A percentile compares a stretch with the other conserved stretches of the same genome.
These are phyloP conservation scores for Taenioides sp. DNA, from an alignment of 2,797 vertebrate species.

Conservation along the genomic window DNA sequence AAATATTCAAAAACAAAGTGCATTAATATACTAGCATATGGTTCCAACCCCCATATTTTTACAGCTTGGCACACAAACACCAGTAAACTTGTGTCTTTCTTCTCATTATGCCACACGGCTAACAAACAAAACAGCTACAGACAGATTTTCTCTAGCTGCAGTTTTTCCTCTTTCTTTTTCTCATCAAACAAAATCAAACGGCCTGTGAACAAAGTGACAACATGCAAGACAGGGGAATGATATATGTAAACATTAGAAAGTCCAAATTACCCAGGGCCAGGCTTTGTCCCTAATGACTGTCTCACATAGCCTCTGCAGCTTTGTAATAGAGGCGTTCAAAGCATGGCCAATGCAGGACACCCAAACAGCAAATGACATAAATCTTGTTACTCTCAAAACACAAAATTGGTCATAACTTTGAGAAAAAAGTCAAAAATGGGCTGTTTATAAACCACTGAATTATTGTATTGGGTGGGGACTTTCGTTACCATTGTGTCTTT, in stretches of 20 bases:
- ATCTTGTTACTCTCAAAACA: not conserved
- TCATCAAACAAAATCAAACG: constrained; percentile 20
- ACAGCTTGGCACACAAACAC: not conserved
- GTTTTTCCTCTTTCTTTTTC: not conserved
- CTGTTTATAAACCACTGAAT: not conserved
- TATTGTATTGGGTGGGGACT: not conserved
- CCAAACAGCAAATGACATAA: not conserved
- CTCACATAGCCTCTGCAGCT: not conserved
- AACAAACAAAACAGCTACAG: not conserved
- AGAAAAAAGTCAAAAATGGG: not conserved
- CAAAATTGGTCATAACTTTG: not conserved
- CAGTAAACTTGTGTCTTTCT: not conserved
- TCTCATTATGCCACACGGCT: constrained; percentile 4
- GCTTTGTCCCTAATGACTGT: constrained; percentile 14
- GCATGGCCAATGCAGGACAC: not conserved
- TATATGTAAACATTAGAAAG: constrained; percentile 9
- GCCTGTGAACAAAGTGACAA: constrained; percentile 1
- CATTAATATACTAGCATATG: not conserved
- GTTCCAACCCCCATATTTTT: not conserved
- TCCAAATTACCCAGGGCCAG: constrained; percentile 8
- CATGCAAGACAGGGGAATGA: not conserved
- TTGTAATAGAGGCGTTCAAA: not conserved
- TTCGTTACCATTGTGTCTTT: too few relatives aligned
- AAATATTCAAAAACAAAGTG: not conserved
- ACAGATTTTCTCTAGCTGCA: not conserved